Conservation (phyloP, 2,797 vertebrate species). For the Salmo trutta region DNA sequence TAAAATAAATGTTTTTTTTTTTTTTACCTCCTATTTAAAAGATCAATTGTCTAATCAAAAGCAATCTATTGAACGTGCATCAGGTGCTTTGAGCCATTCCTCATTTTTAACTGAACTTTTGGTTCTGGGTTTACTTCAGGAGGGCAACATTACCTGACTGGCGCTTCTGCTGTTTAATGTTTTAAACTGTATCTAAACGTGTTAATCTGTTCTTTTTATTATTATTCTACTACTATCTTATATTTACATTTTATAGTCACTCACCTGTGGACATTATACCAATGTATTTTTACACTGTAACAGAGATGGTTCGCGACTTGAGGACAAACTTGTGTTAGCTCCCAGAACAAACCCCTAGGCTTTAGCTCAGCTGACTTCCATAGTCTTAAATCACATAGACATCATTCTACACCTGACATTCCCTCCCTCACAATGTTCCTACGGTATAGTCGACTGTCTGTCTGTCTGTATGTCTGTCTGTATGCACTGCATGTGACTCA, state of each 20-base stretch:
- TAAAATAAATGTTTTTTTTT: background rate
- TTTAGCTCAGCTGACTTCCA: background rate
- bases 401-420: background rate
- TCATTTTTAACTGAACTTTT: constrained; percentile 37
- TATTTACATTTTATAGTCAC: background rate
- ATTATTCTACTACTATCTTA: background rate
- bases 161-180: background rate
- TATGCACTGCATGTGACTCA: constrained; percentile 5
- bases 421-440: background rate
- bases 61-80: constrained; percentile 51
- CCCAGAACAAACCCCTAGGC: too few species aligned
- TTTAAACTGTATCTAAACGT: background rate
- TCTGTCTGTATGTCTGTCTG: constrained; percentile 10
- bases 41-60: constrained; percentile 56
- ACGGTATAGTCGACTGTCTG: background rate
- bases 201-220: background rate
- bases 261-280: background rate
- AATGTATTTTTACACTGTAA: background rate
- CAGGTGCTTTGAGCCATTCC: constrained; percentile 71
- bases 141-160: background rate
- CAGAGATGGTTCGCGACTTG: background rate
- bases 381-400: background rate
- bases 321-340: background rate
- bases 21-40: background rate
- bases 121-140: background rate